A percentile compares a stretch with the other conserved stretches of the same genome.
These are phyloP conservation scores for Oryzias melastigma DNA, from an alignment of 2,113 vertebrate genomes.

Conservation along the genomic window DNA sequence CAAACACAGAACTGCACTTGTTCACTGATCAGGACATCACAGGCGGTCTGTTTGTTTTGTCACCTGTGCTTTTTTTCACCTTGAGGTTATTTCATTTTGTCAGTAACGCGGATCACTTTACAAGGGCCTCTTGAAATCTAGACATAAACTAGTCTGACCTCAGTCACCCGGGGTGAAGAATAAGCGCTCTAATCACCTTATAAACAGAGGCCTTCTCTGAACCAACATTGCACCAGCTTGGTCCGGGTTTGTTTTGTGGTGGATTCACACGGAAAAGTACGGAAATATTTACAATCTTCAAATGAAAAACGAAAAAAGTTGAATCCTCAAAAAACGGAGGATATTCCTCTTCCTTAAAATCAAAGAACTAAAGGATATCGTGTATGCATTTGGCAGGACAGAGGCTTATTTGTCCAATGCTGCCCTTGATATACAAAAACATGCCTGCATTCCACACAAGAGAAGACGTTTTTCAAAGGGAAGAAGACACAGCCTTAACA, in stretches of 20 bases:
- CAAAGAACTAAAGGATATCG: constrained; percentile 14
- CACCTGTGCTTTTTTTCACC: constrained; percentile 62
- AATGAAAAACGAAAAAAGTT: not conserved
- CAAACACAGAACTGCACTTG: constrained; percentile 30
- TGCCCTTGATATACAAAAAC: constrained; percentile 44
- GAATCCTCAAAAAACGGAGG: constrained; percentile 4
- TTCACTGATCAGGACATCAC: constrained; percentile 37
- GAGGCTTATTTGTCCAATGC: constrained; percentile 49
- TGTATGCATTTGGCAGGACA: constrained; percentile 35
- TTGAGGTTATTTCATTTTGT: constrained; percentile 57
- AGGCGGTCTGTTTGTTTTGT: constrained; percentile 50
- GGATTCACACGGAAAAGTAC: constrained; percentile 21
- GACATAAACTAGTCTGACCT: constrained; percentile 73
- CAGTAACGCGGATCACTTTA: constrained; percentile 62
- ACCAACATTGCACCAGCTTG: constrained; percentile 35
- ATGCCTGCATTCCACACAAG: constrained; percentile 49
- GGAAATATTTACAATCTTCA: not conserved
- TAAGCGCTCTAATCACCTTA: constrained; percentile 67
- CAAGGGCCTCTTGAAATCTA: constrained; percentile 56
- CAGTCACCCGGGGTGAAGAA: constrained; percentile 48
- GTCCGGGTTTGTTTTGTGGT: constrained; percentile 13
- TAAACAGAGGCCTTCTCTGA: constrained; percentile 58
- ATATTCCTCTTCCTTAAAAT: constrained; percentile 14
- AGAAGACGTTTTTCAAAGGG: constrained; percentile 25
- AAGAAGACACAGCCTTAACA: constrained; percentile 10